A percentile compares a stretch with the other conserved stretches of the same genome.
Evolutionary conservation across 37 sponge, comb jelly and placozoan genomes (phyloP).

Genomic region (Ianthella basta): DNA sequence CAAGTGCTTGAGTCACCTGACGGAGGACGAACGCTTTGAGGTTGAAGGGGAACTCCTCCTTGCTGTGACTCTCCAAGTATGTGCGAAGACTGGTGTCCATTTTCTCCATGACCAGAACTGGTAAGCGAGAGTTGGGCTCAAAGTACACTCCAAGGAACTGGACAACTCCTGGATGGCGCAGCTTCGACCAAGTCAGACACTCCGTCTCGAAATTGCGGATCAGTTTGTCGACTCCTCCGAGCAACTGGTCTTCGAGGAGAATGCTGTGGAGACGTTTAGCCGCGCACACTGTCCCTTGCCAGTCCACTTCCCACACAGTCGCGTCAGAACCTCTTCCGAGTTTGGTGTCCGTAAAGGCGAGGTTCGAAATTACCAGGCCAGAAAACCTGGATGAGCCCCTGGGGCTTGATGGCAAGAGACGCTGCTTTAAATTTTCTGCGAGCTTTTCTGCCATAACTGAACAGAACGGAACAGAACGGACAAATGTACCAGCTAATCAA

Average conservation of each 20-base stretch:
- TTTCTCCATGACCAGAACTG: constrained; percentile 16
- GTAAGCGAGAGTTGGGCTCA: not conserved
- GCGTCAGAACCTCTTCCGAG: constrained; percentile 11
- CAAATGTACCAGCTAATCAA: too few relatives aligned
- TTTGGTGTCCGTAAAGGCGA: not conserved
- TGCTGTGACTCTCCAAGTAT: not conserved
- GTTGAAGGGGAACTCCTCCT: not conserved
- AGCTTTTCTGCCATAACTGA: too few relatives aligned
- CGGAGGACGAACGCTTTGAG: constrained; percentile 3
- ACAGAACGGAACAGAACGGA: too few relatives aligned
- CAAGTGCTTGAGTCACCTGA: constrained; percentile 12
- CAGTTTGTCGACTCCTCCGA: not conserved
- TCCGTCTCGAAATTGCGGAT: not conserved
- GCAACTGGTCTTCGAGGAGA: not conserved
- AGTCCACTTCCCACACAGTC: constrained; percentile 1
- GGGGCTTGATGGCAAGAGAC: too few relatives aligned
- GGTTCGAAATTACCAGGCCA: too few relatives aligned
- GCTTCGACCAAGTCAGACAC: not conserved
- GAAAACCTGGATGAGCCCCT: too few relatives aligned
- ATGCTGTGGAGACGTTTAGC: constrained; percentile 19
- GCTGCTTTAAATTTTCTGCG: too few relatives aligned
- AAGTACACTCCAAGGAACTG: constrained; percentile 5
- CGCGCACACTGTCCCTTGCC: constrained; percentile 8
- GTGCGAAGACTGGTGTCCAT: constrained; percentile 26
- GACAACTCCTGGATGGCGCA: constrained; percentile 12